Conservation (phyloP, 2,797 vertebrate species). For the Tangara arthus region DNA sequence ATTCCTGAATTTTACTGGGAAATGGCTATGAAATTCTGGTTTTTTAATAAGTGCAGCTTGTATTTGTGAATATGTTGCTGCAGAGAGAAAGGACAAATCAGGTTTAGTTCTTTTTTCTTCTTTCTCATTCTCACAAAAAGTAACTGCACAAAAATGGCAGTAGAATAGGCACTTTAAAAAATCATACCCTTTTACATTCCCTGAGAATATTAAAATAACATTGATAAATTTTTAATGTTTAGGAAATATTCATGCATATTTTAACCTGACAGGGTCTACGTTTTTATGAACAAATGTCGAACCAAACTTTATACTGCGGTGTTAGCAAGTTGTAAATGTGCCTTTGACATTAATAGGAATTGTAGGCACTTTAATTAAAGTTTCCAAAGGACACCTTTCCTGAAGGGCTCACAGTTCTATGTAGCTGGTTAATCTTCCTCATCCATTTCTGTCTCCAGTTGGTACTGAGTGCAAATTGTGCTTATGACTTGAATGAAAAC, state of each 20-base stretch:
- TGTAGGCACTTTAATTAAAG: neutral
- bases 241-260: neutral
- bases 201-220: neutral
- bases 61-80: neutral
- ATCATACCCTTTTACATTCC: neutral
- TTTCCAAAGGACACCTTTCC: neutral
- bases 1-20: neutral
- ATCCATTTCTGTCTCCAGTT: neutral
- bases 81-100: neutral
- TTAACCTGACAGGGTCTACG: neutral
- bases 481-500: neutral
- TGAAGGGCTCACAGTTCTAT: neutral
- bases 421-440: neutral
- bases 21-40: neutral
- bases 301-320: neutral
- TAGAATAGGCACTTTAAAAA: neutral
- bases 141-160: neutral
- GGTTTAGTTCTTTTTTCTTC: neutral
- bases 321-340: neutral
- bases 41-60: neutral
- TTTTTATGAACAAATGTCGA: constrained; percentile 20
- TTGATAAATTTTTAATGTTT: neutral
- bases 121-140: neutral
- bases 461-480: neutral
- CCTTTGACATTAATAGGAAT: neutral